A percentile compares a stretch with the other conserved stretches of the same genome.
phyloP scores from a whole-genome alignment of 2,797 vertebrate species.

The Coluber constrictor region DNA sequence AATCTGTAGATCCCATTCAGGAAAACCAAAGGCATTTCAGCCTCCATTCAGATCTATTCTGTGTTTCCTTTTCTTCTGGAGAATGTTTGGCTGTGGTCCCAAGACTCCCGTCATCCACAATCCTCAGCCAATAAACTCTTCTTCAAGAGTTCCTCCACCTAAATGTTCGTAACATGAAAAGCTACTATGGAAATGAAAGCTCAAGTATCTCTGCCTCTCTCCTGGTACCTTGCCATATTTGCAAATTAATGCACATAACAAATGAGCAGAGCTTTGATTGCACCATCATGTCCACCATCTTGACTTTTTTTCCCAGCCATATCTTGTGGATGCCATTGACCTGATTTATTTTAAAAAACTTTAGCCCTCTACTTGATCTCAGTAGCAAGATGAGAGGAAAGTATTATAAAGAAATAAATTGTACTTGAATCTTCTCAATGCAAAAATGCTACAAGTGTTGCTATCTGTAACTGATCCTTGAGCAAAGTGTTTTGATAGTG shows the following conservation, averaged over 20 bases:
- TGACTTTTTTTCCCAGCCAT: not conserved
- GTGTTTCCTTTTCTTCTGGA: not conserved
- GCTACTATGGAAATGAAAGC: not conserved
- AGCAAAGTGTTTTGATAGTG: not conserved
- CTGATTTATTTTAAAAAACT: not conserved
- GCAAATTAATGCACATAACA: not conserved
- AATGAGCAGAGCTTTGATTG: not conserved
- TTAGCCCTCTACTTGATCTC: not conserved
- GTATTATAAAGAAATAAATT: not conserved
- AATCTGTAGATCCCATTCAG: not conserved
- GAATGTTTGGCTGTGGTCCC: not conserved
- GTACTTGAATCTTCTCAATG: not conserved
- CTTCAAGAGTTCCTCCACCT: not conserved
- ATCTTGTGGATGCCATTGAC: not conserved
- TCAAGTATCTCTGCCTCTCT: not conserved
- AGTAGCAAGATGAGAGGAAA: not conserved
- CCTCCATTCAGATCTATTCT: not conserved
- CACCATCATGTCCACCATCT: not conserved
- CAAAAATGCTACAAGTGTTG: not conserved
- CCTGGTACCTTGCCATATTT: not conserved
- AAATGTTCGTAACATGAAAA: not conserved
- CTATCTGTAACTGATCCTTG: not conserved
- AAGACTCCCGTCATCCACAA: not conserved
- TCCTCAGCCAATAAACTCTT: not conserved
- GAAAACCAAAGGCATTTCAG: not conserved